Conservation (phyloP, 37 sponge, comb jelly and placozoan species). For the Spongia lamella region DNA sequence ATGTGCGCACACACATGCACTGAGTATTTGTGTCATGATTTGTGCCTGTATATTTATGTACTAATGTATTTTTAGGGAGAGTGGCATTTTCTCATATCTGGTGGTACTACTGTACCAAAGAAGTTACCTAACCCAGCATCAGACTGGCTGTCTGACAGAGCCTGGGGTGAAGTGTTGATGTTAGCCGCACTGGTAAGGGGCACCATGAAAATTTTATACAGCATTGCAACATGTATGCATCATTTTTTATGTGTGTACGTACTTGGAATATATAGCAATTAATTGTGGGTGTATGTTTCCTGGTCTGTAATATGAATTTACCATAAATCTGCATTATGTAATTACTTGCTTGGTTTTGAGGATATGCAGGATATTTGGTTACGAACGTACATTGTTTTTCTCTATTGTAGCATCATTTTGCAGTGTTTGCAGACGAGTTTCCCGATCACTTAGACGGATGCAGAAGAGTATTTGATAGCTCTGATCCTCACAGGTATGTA, state of each 20-base stretch:
- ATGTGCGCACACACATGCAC: not conserved
- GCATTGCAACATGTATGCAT: no score
- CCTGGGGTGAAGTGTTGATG: constrained; percentile 87
- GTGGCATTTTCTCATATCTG: constrained; percentile 91
- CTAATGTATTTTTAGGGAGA: constrained; percentile 47
- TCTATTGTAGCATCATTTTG: constrained; percentile 22
- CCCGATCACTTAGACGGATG: constrained; percentile 63
- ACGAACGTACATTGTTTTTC: no score
- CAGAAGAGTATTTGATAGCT: constrained; percentile 91
- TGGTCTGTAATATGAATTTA: no score
- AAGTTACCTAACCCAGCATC: constrained; percentile 82
- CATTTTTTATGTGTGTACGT: no score
- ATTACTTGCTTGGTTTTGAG: no score
- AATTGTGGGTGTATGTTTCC: no score
- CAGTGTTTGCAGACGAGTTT: constrained; percentile 78
- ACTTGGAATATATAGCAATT: no score
- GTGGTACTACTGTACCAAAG: constrained; percentile 71
- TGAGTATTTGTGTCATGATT: not conserved
- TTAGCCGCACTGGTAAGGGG: constrained; percentile 52
- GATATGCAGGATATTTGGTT: no score
- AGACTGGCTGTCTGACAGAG: constrained; percentile 87
- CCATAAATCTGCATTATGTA: no score
- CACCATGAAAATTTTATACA: not conserved
- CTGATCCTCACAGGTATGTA: constrained; percentile 84
- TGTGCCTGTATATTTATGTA: no score